Evolutionary conservation across 2,797 vertebrate genomes (phyloP), one percentile per base, ranked within the genome.

Genomic region (Neosalanx taihuensis): DNA sequence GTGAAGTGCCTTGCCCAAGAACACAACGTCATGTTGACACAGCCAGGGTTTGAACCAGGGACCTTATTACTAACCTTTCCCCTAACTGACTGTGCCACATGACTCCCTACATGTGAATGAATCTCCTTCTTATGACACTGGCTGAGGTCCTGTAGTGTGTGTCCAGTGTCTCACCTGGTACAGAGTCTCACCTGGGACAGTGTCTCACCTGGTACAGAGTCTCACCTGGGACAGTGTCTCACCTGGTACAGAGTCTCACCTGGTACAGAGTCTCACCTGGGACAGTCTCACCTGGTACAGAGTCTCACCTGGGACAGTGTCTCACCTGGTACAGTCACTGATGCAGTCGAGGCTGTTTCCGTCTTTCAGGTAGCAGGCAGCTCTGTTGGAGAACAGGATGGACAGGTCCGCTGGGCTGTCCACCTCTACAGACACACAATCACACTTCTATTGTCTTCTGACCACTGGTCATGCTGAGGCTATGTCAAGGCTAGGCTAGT

Each of bases 321-420:
- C 30, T 6, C 23, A 99, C 97, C 93, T 97, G 93, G 88, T 93
- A 89, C 96, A 99, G 80, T 99, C 97, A 72, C 95, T 90, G 87
- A 99, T 91, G 87, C 97, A 98, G 82, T 94, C 91, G 59, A 81
- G 64, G 90, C 95, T 96, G 90, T 94, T 95, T 64, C 97, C 97
- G 80, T 96, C 95, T 85, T 99, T 99, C 70, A 99, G 92, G 84
- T 91, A 91, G 78, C 97, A 99, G 0, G 97, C 97, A 4, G 97
- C 97, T 94, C 96, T 92, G 86, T 99, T 99, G 69, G 97, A 97
- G 90, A 96, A 93, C 69, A 99, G 93, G 79, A 97, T 89, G 84
- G 94, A 94, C 79, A 97, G 85, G 78, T 96, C 96, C 57, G 93
- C 94, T 68, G 94, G 92, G 86, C 86, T 93, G 72, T 92, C 93